Evolutionary conservation across 35 echinoderm and acorn worm genomes (phyloP), one percentile per base, ranked within the genome.

Genomic region (Lytechinus variegatus): DNA sequence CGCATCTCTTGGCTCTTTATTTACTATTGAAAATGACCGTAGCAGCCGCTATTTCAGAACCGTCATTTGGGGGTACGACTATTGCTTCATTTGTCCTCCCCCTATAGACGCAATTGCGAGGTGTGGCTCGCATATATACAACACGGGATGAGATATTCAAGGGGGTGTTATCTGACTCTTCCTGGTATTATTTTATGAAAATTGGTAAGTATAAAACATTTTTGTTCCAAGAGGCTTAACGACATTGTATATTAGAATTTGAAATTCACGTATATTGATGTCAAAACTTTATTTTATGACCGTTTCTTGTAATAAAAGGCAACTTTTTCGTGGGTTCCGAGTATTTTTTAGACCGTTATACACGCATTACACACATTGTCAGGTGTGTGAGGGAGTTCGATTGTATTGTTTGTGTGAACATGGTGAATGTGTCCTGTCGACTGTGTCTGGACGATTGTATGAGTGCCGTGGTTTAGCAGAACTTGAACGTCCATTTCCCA

Each of bases 71-170:
- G 95, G 95, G 55, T 88, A 54, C 55, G 9, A 60, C 86, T 87
- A 94, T 88, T 95, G 86, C 79, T 33, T 87, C 95, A 95, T 88
- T 95, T 95, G 86, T 11, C 8, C 61, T 95, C 29, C 95, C 95
- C 95, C 95, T 87, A 95, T 95, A 95, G 86, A 87, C 89, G 95
- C 95, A 88, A 95, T 95, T 95, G 88, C 88, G 95, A 95, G 95
- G 95, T 95, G 95, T 95, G 95, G 95, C 95, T 87, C 86, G 66
- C 61, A 88, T 95, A 88, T 57, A 33, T 51, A 54, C 88, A 90
- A 8, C 27, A 72, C 94, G 27, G 91, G 55, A 94, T 94, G 55
- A 33, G 61, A 71, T 60, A 71, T 52, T 53, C 57, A 60, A 66
- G 94, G 28, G 33, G 94, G 33, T 52, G 54, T 66, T 16, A 66